These are phyloP conservation scores for Dryadula phaetusa DNA, from an alignment of 2,888 invertebrate genomes.

Conservation along the genomic window DNA sequence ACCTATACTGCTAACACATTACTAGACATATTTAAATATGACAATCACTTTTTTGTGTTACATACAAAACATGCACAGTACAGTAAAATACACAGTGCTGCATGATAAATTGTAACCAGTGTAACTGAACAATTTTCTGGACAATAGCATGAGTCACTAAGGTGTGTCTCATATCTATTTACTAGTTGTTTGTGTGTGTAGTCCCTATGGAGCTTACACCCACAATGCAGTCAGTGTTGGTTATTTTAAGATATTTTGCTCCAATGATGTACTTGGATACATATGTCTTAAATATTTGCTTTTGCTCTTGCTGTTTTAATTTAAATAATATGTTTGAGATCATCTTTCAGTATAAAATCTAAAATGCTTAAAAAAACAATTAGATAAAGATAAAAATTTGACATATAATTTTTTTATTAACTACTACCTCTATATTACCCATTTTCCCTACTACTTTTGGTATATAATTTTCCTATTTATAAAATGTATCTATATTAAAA, in stretches of 20 bases:
- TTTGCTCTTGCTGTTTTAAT: not conserved
- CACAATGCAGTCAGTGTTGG: conserved; percentile 41
- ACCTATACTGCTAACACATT: not conserved
- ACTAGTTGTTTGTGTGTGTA: conserved; percentile 37
- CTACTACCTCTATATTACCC: too few relatives aligned
- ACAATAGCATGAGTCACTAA: conserved; percentile 73
- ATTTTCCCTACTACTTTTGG: too few relatives aligned
- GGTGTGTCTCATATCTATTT: conserved; percentile 64
- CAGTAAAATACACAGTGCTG: conserved; percentile 7
- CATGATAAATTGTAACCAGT: conserved; percentile 24
- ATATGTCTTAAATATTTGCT: not conserved
- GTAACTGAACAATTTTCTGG: conserved; percentile 45
- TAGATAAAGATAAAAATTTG: too few relatives aligned
- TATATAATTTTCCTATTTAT: too few relatives aligned
- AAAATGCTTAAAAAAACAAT: too few relatives aligned
- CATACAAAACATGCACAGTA: not conserved
- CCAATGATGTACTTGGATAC: not conserved
- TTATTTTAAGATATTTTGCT: conserved; percentile 23
- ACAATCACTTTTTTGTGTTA: not conserved
- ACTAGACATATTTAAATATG: not conserved
- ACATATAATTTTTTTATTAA: too few relatives aligned
- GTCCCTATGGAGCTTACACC: conserved; percentile 46
- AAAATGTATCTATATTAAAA: too few relatives aligned
- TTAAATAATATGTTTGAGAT: too few relatives aligned
- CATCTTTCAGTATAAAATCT: too few relatives aligned